Conservation (phyloP, 2,797 vertebrate species). For the Paratrypauchen microcephalus region DNA sequence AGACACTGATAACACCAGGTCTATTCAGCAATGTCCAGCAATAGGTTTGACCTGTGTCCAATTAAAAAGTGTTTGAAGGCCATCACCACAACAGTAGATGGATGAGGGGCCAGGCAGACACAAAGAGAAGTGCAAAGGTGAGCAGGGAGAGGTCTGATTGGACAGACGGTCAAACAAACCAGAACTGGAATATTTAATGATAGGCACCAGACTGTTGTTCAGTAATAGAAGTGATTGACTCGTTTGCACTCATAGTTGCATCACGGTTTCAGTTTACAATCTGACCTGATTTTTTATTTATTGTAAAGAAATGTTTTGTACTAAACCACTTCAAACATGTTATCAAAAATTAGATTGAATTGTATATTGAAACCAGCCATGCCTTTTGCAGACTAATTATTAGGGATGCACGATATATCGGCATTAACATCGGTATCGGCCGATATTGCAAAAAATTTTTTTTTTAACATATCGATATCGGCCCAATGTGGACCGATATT, state of each 20-base stretch:
- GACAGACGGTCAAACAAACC: conserved; percentile 28
- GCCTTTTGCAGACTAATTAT: no score
- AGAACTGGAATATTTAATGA: conserved; percentile 9
- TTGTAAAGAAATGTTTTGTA: no score
- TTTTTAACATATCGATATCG: no score
- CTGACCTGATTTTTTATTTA: no score
- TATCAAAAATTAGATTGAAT: no score
- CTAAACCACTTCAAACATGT: no score
- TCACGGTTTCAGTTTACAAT: not conserved
- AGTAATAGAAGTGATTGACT: not conserved
- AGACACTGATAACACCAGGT: conserved; percentile 60
- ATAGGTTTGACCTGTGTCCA: conserved; percentile 64
- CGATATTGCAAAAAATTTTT: no score
- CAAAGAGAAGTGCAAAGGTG: conserved; percentile 36
- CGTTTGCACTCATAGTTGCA: not conserved
- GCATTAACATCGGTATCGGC: no score
- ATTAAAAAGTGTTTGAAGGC: conserved; percentile 63
- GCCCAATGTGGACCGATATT: no score
- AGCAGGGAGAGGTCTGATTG: conserved; percentile 13
- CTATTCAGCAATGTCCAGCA: conserved; percentile 53
- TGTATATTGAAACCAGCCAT: no score
- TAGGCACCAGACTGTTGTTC: conserved; percentile 24
- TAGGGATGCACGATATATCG: no score
- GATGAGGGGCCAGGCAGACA: conserved; percentile 38
- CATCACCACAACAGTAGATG: conserved; percentile 43